phyloP scores from a whole-genome alignment of 2,797 vertebrate genomes.

The Hoplostethus atlanticus region DNA sequence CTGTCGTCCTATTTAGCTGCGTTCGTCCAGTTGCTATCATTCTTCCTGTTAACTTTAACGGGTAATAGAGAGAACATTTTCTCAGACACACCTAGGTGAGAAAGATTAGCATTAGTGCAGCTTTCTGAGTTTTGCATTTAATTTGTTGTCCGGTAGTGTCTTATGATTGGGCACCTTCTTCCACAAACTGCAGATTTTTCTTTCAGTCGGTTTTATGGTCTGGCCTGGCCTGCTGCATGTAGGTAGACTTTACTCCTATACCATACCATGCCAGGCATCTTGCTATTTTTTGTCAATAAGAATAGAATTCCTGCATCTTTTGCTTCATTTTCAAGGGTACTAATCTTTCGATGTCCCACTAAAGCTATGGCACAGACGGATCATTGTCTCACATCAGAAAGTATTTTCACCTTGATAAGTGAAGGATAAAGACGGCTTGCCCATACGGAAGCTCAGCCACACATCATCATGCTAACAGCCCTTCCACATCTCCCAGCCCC shows the following conservation, averaged over 20 bases:
- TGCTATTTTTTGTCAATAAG: conserved; percentile 7
- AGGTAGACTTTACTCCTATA: background rate
- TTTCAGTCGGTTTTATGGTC: conserved; percentile 4
- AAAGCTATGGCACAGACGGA: background rate
- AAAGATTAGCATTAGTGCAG: conserved; percentile 26
- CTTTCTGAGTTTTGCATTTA: conserved; percentile 44
- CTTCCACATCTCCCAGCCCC: conserved; percentile 11
- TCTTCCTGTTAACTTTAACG: conserved; percentile 2
- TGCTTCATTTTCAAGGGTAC: background rate
- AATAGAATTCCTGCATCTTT: conserved; percentile 5
- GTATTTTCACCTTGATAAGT: conserved; percentile 25
- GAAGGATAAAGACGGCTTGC: conserved; percentile 4
- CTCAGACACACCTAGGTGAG: conserved; percentile 12
- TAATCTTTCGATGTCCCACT: conserved; percentile 1
- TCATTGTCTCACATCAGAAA: conserved; percentile 14
- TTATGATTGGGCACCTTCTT: conserved; percentile 20
- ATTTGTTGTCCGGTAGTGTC: conserved; percentile 43
- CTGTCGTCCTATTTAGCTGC: conserved; percentile 14
- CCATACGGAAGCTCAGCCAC: conserved; percentile 3
- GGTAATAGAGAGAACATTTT: conserved; percentile 10
- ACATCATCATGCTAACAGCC: conserved; percentile 8
- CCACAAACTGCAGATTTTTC: conserved; percentile 32
- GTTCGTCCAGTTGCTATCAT: background rate
- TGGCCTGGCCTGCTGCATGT: conserved; percentile 16
- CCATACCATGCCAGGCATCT: background rate